A percentile compares a stretch with the other conserved stretches of the same genome.
Evolutionary conservation across 2,888 invertebrate genomes (phyloP).

Genomic region (Incurvaria masculella): DNA sequence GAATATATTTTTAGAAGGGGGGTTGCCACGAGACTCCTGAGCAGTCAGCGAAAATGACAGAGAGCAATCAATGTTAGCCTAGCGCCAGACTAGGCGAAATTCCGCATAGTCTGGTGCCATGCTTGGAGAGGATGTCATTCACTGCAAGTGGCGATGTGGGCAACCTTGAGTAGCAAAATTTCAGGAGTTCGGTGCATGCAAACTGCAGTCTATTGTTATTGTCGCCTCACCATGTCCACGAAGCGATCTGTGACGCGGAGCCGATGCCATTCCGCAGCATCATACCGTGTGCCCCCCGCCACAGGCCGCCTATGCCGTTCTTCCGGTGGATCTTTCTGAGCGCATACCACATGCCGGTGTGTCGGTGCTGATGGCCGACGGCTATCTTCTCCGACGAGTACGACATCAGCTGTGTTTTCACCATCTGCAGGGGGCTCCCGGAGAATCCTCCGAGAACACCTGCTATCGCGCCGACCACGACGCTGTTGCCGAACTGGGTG

Average conservation of each 20-base stretch:
- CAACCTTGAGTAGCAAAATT: no score
- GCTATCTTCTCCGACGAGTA: conserved; percentile 74
- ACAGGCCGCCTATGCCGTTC: conserved; percentile 56
- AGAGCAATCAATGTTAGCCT: no score
- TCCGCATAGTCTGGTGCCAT: no score
- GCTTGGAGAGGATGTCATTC: no score
- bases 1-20: no score
- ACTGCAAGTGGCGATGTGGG: no score
- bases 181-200: no score
- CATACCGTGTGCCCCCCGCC: conserved; percentile 75
- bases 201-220: not conserved
- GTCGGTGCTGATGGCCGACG: conserved; percentile 84
- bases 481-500: conserved; percentile 64
- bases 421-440: conserved; percentile 86
- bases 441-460: conserved; percentile 75
- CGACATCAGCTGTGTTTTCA: conserved; percentile 86
- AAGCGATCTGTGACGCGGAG: conserved; percentile 79
- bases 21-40: no score
- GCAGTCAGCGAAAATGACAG: no score
- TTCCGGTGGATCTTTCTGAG: conserved; percentile 56
- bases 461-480: conserved; percentile 70
- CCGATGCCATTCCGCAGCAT: conserved; percentile 77
- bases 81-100: no score
- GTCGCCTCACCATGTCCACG: conserved; percentile 61
- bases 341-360: conserved; percentile 65